phyloP scores from a whole-genome alignment of 2,797 vertebrate species.

The Xenops minutus region DNA sequence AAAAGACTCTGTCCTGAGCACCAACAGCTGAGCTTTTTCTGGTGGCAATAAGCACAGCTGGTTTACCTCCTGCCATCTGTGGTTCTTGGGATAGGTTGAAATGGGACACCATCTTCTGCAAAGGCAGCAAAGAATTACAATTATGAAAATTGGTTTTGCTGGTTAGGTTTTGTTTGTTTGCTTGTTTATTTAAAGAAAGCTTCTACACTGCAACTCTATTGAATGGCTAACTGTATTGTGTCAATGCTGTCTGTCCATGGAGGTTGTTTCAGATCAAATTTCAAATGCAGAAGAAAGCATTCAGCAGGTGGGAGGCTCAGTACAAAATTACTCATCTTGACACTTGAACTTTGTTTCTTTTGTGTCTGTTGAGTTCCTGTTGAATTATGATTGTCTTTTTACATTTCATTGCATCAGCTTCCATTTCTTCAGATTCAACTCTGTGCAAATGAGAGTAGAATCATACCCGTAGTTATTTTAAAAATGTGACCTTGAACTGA shows the following conservation, averaged over 20 bases:
- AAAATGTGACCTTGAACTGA: not conserved
- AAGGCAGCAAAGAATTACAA: not conserved
- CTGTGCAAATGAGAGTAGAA: not conserved
- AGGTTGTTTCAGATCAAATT: not conserved
- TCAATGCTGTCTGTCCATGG: not conserved
- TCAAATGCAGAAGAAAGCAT: not conserved
- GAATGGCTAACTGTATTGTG: not conserved
- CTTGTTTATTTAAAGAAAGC: not conserved
- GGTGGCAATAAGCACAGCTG: not conserved
- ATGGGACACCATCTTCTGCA: not conserved
- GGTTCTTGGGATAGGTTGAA: not conserved
- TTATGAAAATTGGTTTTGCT: not conserved
- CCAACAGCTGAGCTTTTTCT: not conserved
- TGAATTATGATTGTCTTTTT: not conserved
- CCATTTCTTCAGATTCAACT: not conserved
- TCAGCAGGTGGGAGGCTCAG: not conserved
- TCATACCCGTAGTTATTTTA: not conserved
- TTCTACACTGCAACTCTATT: not conserved
- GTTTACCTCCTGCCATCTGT: not conserved
- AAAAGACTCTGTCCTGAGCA: not conserved
- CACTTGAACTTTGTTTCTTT: not conserved
- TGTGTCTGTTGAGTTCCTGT: not conserved
- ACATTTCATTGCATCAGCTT: not conserved
- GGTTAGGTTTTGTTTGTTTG: not conserved
- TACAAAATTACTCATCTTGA: not conserved